These are phyloP conservation scores for Drosophila guanche DNA, from an alignment of 1,140 invertebrate species.

Conservation along the genomic window DNA sequence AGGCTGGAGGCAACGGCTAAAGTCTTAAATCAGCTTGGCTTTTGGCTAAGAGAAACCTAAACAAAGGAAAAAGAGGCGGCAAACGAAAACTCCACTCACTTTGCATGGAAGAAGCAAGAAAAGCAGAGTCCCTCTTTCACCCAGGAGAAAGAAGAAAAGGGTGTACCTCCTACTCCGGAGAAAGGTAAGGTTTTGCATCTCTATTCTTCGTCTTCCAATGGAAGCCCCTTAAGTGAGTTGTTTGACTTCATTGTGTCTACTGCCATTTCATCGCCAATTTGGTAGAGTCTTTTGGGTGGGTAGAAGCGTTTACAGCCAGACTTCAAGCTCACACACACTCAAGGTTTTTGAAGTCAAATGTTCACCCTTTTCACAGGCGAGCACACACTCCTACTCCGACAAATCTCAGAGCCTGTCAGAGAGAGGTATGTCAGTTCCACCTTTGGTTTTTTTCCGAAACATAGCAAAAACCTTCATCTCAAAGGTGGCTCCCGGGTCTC, in stretches of 20 bases:
- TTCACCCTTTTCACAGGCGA: slow-evolving; percentile 12
- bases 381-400: neutral
- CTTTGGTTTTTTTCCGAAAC: slow-evolving; percentile 19
- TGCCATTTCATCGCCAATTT: slow-evolving; percentile 43
- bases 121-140: slow-evolving; percentile 8
- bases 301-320: neutral
- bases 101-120: neutral
- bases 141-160: slow-evolving; percentile 9
- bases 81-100: slow-evolving; percentile 5
- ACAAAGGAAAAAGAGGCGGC: slow-evolving; percentile 7
- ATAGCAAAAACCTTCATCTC: neutral
- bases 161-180: slow-evolving; percentile 14
- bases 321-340: slow-evolving; percentile 1
- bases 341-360: slow-evolving; percentile 9
- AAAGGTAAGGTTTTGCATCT: slow-evolving; percentile 55
- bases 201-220: slow-evolving; percentile 1
- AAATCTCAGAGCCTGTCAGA: neutral
- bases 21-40: slow-evolving; percentile 70
- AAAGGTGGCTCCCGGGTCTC: neutral
- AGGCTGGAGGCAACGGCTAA: slow-evolving; percentile 41
- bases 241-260: slow-evolving; percentile 68
- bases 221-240: slow-evolving; percentile 63
- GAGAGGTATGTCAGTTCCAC: slow-evolving; percentile 10
- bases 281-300: neutral
- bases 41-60: slow-evolving; percentile 38